phyloP scores from a whole-genome alignment of 2,797 vertebrate species.

The Sternotherus odoratus region DNA sequence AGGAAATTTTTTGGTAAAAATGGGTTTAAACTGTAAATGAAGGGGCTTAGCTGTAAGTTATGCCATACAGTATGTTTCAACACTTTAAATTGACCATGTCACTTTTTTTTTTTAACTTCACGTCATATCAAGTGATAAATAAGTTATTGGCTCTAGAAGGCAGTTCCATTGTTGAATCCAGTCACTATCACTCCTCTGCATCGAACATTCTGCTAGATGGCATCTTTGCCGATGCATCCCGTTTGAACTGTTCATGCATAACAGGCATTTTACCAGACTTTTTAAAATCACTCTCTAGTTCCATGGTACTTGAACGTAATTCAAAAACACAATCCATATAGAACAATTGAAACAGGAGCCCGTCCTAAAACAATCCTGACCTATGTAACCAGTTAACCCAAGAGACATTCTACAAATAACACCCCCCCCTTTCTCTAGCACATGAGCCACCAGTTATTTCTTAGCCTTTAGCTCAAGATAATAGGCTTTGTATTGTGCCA shows the following conservation, averaged over 20 bases:
- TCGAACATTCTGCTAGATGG: rapidly evolving
- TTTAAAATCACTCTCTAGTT: not conserved
- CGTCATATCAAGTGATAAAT: rapidly evolving
- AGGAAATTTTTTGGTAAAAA: too few species aligned
- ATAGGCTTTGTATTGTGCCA: too few species aligned
- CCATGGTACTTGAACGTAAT: not conserved
- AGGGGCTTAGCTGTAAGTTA: not conserved
- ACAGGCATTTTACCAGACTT: not conserved
- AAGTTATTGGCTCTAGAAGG: rapidly evolving
- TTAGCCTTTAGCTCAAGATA: not conserved
- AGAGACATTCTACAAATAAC: not conserved
- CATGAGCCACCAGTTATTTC: not conserved
- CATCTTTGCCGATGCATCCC: rapidly evolving
- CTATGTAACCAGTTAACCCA: not conserved
- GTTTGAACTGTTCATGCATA: rapidly evolving
- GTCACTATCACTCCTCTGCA: rapidly evolving
- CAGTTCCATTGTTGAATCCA: not conserved
- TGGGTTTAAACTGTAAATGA: too few species aligned
- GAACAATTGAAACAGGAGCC: not conserved
- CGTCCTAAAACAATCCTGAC: not conserved
- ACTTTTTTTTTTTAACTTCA: not conserved
- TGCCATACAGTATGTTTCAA: rapidly evolving
- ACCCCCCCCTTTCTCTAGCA: not conserved
- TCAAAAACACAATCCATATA: not conserved
- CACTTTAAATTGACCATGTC: rapidly evolving